Conservation (phyloP, 2,888 invertebrate genomes). For the Eristalis tenax region DNA sequence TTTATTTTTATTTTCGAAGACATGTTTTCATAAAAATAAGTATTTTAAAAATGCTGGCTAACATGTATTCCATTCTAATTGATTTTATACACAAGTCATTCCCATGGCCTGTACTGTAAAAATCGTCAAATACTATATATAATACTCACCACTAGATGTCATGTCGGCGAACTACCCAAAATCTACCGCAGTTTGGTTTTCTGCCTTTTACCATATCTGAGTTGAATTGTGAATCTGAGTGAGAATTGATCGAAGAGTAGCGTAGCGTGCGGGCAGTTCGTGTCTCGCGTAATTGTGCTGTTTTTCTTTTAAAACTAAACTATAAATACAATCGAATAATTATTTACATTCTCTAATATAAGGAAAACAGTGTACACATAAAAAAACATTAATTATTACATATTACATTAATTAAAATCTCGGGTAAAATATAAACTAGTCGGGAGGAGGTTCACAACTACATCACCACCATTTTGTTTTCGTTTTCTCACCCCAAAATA, state of each 20-base stretch:
- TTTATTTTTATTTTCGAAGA: too few relatives aligned
- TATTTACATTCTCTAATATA: not conserved
- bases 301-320: conserved; percentile 1
- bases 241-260: conserved; percentile 67
- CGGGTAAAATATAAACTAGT: conserved; percentile 1
- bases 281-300: conserved; percentile 19
- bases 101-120: not conserved
- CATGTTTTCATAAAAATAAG: too few relatives aligned
- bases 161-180: not conserved
- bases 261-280: conserved; percentile 56
- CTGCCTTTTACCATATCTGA: not conserved
- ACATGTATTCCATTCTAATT: too few relatives aligned
- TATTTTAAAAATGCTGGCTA: too few relatives aligned
- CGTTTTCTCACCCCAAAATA: conserved; percentile 55
- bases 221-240: conserved; percentile 32
- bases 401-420: not conserved
- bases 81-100: too few relatives aligned
- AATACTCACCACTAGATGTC: not conserved
- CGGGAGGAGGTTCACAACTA: conserved; percentile 43
- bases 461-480: conserved; percentile 71
- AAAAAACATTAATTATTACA: not conserved
- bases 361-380: not conserved
- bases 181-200: not conserved
- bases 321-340: not conserved
- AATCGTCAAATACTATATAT: not conserved